Base-by-base conservation (phyloP, 2,113 vertebrate genomes). In the Myotis yumanensis region DNA sequence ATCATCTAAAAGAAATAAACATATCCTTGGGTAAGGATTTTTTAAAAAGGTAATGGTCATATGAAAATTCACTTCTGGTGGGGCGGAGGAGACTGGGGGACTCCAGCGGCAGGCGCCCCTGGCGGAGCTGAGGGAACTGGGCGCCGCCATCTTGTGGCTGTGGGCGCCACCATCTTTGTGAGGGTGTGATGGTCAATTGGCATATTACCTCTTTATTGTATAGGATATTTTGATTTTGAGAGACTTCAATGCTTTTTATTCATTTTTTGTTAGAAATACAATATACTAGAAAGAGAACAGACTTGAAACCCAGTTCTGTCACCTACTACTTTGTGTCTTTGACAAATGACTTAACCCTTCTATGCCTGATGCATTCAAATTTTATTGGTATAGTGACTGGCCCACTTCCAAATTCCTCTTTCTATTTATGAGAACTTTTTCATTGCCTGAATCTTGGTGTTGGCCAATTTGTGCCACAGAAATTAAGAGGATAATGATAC, bases 251-350 rank as follows among this genome's bases (percentile, higher is more conserved):
- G 16, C 52, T 68, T 92, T 81, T 89, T 4, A 46, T 91, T 72
- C 35, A 52, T 69, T 89, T 89, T 14, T 88, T n/a, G 17, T 52
- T 77, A 77, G 30, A 77, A 82, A 87, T 4, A 69, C 14, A 77
- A 72, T 15, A 54, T 54, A 85, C 18, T 52, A 68, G 30, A 62
- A 80, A 90, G n/a, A 66, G 18, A 84, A 51, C 14, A 71, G 40
- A 28, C 54, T 11, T n/a, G 51, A 90, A 54, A 64, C 5, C n/a
- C 28, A 82, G 7, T 40, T 95, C 72, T 72, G 14, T 48, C 68
- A 85, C 51, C 73, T 46, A 30, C 59, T 76, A 71, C 18, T 87
- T 40, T 86, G 18, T 69, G 22, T 88, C 77, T 93, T 90, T 96
- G 20, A 82, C 32, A 89, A 91, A 82, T 77, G 30, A 68, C 62